Evolutionary conservation across 1,140 invertebrate genomes (phyloP).

Genomic region (Heliconius nattereri): DNA sequence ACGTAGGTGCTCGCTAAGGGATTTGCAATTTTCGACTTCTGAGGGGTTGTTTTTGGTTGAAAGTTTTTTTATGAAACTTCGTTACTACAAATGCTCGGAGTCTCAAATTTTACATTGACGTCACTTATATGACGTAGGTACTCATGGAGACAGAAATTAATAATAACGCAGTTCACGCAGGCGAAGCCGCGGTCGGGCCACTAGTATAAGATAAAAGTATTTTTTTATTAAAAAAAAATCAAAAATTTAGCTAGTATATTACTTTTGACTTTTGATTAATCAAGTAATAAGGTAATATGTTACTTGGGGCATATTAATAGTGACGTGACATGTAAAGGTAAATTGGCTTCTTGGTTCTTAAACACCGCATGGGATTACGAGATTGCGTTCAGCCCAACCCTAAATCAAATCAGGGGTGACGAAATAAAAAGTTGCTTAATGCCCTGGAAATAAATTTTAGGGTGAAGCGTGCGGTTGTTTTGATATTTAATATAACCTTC

Average conservation of each 20-base stretch:
- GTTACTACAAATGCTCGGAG: too few relatives aligned
- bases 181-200: too few relatives aligned
- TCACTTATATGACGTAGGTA: too few relatives aligned
- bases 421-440: conserved; percentile 28
- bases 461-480: neutral
- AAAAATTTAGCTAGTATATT: neutral
- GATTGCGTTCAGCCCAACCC: conserved; percentile 46
- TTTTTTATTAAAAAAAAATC: neutral
- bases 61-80: too few relatives aligned
- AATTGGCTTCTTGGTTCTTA: conserved; percentile 66
- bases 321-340: conserved; percentile 37
- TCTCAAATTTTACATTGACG: too few relatives aligned
- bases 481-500: neutral
- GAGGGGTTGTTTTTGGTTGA: too few relatives aligned
- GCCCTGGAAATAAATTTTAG: conserved; percentile 13
- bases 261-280: neutral
- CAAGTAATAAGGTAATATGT: neutral
- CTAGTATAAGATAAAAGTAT: neutral
- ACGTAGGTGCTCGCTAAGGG: too few relatives aligned
- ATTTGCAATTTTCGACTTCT: too few relatives aligned
- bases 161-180: too few relatives aligned
- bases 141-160: too few relatives aligned
- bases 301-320: neutral
- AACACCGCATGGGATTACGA: conserved; percentile 60
- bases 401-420: conserved; percentile 20